Evolutionary conservation across 2,888 invertebrate species (phyloP), one percentile per base, ranked within the genome.

Genomic region (Ornithoptera alexandrae): DNA sequence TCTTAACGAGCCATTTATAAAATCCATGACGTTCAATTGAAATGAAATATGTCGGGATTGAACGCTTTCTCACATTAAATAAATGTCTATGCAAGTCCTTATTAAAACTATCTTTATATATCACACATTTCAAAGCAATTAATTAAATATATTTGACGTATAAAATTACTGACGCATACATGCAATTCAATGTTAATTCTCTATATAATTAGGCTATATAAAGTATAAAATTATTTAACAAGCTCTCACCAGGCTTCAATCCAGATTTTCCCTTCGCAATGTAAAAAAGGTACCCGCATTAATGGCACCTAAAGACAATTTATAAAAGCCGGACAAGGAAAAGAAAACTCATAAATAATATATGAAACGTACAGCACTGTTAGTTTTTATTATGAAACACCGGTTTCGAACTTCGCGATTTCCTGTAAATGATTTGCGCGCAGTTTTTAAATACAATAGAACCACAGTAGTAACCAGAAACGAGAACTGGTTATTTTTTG

Each of bases 341-440:
- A 70, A 70, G 70, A 67, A 70, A 67, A 66, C 66, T 67, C 59
- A 70, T 70, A 61, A 70, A 70, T 70, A 59, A 70, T 63, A 70
- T 62, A 70, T 63, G 59, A 68, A 64, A 39, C 22, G 46, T 30
- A 50, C 30, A 36, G 62, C 63, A 53, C 59, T 53, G 66, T 70
- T 66, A 42, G 59, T 53, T 67, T 70, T 70, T 70, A 57, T 67
- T 53, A 30, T 36, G 50, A 63, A 53, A 22, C 50, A 63, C 66
- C 70, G 57, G 66, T 70, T 70, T 56, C 30, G 24, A 56, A 61
- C 56, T 66, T n/a, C 39, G 59, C 57, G 6, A 58, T 58, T 62
- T 66, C 59, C 66, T 66, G 70, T 30, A 67, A 62, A 39, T 57
- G 58, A 61, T 60, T 65, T n/a, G 57, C 53, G 24, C n/a, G 57